Evolutionary conservation across 2,888 invertebrate genomes (phyloP), one percentile per base, ranked within the genome.

Genomic region (Xestia ashworthii): DNA sequence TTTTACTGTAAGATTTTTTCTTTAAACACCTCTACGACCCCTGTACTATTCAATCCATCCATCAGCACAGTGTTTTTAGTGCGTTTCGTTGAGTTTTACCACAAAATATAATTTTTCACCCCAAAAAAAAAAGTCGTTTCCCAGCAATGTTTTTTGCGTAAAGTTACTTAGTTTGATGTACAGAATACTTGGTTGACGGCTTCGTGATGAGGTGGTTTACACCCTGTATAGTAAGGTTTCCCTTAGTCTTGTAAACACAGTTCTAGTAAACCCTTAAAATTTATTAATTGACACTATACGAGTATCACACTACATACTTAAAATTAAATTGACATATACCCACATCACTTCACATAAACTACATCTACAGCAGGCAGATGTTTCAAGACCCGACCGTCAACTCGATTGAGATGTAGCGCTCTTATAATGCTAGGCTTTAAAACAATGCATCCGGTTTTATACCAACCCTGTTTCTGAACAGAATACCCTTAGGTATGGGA

Each of bases 351-450:
- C 19, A 58, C 12, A 48, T 38, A 41, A 38, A 41, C 50, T 55
- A 1, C 41, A 3, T 14, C 50, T 2, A 22, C 38, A 9, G 16
- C 44, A 32, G 46, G 85, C 85, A 85, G 82, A 81, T 82, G 85
- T 81, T 68, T 5, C 12, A 46, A 68, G 25, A 85, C 68, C 58
- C 25, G 81, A 71, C 53, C 46, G 16, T 32, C 62, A 4, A 80
- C 71, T 64, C 62, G 58, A 81, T 81, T 74, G 85, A 85, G 69
- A 70, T 70, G 60, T 69, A 19, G 67, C 32, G 50, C 16, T 58
- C 14, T 22, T 55, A 53, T 65, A 41, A 80, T 60, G n/a, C 22
- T 72, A 48, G 55, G 6, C 46, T 68, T 41, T 55, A 32, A 41
- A 70, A 74, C 69, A 66, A 85, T 84, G 48, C 48, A 22, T 41